Percentiles rank a stretch among this genome's conserved stretches.
phyloP scores from a whole-genome alignment of 2,888 invertebrate genomes.

The Pyrrhosoma nymphula region DNA sequence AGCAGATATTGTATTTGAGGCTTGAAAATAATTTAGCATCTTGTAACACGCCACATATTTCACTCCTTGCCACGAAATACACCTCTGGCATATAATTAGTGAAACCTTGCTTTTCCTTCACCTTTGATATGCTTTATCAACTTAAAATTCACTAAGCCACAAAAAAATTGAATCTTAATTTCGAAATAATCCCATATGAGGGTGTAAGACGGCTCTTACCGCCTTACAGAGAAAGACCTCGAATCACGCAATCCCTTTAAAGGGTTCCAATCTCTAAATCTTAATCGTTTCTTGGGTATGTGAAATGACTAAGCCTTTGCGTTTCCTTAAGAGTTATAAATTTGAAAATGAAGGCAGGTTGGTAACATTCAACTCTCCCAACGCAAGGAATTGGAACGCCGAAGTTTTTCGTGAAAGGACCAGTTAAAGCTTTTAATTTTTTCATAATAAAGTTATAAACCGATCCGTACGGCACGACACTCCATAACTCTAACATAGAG shows the following conservation, averaged over 20 bases:
- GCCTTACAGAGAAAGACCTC: not conserved
- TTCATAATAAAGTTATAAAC: too few relatives aligned
- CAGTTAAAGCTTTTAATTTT: too few relatives aligned
- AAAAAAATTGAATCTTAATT: conserved; percentile 40
- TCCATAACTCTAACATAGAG: too few relatives aligned
- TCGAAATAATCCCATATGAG: not conserved
- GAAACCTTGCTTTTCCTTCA: not conserved
- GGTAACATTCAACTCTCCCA: not conserved
- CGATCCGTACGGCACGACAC: too few relatives aligned
- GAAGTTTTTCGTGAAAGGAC: too few relatives aligned
- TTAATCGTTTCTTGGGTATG: not conserved
- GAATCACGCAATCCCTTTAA: not conserved
- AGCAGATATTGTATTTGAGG: too few relatives aligned
- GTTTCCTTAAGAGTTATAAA: not conserved
- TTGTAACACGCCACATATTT: not conserved
- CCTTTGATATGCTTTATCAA: not conserved
- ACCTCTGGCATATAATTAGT: not conserved
- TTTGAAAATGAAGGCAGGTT: not conserved
- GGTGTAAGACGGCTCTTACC: not conserved
- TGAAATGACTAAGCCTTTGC: not conserved
- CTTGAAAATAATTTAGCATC: too few relatives aligned
- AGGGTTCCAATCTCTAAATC: not conserved
- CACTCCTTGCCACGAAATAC: not conserved
- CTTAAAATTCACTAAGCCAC: not conserved
- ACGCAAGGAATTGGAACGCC: too few relatives aligned